Conservation (phyloP, 2,888 invertebrate genomes). For the Andricus quercusramuli region DNA sequence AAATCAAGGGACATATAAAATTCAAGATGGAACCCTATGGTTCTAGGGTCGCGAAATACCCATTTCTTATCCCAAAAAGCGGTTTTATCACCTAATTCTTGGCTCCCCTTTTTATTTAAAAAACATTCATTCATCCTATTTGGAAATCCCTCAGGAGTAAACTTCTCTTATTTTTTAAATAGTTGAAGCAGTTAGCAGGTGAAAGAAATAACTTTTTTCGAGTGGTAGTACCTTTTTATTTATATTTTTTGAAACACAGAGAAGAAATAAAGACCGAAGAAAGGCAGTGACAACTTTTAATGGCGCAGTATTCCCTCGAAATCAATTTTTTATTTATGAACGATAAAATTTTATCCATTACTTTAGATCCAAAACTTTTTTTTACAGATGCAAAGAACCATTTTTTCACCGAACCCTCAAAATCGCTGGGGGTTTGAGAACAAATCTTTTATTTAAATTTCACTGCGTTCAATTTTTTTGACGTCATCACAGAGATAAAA, state of each 20-base stretch:
- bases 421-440: neutral
- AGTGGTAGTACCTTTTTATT: no score
- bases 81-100: neutral
- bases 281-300: neutral
- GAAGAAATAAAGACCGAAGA: no score
- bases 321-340: neutral
- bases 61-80: neutral
- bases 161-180: neutral
- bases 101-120: neutral
- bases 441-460: neutral
- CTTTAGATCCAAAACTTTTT: neutral
- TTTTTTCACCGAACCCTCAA: neutral
- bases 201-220: no score
- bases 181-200: neutral
- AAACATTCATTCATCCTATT: neutral
- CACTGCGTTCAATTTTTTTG: neutral
- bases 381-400: neutral
- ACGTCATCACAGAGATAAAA: no score
- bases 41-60: no score
- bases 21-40: no score
- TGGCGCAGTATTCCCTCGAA: neutral
- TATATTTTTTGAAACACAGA: no score
- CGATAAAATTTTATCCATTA: neutral
- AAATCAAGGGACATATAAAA: no score
- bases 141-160: neutral